These are phyloP conservation scores for Phenganax subtilis DNA, from an alignment of 92 coral and sea anemone genomes.

Conservation along the genomic window DNA sequence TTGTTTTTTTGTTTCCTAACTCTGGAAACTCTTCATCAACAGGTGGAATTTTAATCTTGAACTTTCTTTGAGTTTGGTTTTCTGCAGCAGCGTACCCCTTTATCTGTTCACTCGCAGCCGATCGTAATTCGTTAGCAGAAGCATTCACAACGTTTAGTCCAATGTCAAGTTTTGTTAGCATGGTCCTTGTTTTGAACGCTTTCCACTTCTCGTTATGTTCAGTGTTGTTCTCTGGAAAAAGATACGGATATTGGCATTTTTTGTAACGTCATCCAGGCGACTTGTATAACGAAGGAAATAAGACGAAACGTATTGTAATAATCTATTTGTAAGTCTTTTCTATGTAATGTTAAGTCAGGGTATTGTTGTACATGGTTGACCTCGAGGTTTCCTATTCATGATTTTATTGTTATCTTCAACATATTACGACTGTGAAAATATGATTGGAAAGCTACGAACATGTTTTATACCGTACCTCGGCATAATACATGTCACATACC, in stretches of 20 bases:
- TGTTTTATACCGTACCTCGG: too few species aligned
- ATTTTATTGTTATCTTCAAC: too few species aligned
- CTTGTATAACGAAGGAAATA: background rate
- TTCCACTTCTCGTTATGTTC: conserved; percentile 23
- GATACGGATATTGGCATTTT: background rate
- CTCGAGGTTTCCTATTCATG: too few species aligned
- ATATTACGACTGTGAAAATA: too few species aligned
- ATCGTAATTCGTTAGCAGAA: background rate
- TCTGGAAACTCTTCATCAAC: conserved; percentile 34
- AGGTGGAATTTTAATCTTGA: conserved; percentile 32
- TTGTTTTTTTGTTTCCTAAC: conserved; percentile 25
- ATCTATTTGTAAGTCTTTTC: too few species aligned
- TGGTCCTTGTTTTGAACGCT: conserved; percentile 6
- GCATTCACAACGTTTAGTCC: conserved; percentile 3
- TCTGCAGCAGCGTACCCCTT: background rate
- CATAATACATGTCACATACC: background rate
- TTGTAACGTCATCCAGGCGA: background rate
- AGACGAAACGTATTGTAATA: background rate
- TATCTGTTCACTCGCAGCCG: background rate
- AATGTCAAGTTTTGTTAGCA: conserved; percentile 27
- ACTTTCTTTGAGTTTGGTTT: background rate
- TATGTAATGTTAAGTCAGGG: too few species aligned
- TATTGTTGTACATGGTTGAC: too few species aligned
- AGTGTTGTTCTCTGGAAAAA: background rate
- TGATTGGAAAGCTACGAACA: too few species aligned